Evolutionary conservation across 2,113 vertebrate species (phyloP), one percentile per base, ranked within the genome.

Genomic region (Alaudala cheleensis): DNA sequence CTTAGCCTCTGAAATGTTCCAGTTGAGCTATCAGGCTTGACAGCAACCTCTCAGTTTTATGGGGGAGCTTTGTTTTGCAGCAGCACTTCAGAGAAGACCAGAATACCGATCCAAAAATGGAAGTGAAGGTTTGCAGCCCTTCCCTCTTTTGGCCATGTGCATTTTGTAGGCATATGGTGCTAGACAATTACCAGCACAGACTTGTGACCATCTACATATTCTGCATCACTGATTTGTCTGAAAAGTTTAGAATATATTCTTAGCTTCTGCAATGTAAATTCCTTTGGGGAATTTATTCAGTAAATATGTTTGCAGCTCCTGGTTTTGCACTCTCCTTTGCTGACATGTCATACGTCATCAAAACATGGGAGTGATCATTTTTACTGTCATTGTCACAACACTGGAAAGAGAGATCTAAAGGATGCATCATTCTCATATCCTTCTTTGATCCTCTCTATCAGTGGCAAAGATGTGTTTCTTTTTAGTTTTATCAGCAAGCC

Each of bases 51-150:
- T 76, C 73, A 70, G 84, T 79, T 94, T 96, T 88, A 95, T 51
- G 62, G 57, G 51, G 37, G 50, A 85, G 66, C 42, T 95, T 90
- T 80, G 51, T 61, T 88, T 90, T 95, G 67, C 85, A 88, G 64
- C 64, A 82, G 74, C 54, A 40, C 45, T 85, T 87, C 45, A 69
- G 83, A 71, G 77, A 60, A 76, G 49, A 88, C 39, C 81, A 84
- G 70, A 95, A 93, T 86, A 88, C 71, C 7, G 0, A 58, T 44
- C 94, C 95, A 95, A 95, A 97, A 95, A 94, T 73, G 79, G 93
- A 90, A 91, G 78, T 39, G 70, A 81, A 85, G 62, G 66, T 73
- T 95, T 90, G 74, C 26, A 25, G 85, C 54, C 31, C 58, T 89
- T 72, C 76, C 70, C 79, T 14, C 2, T 77, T 95, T 77, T 70